These are phyloP conservation scores for Lumbricus terrestris DNA, from an alignment of 2,888 invertebrate genomes.

Conservation along the genomic window DNA sequence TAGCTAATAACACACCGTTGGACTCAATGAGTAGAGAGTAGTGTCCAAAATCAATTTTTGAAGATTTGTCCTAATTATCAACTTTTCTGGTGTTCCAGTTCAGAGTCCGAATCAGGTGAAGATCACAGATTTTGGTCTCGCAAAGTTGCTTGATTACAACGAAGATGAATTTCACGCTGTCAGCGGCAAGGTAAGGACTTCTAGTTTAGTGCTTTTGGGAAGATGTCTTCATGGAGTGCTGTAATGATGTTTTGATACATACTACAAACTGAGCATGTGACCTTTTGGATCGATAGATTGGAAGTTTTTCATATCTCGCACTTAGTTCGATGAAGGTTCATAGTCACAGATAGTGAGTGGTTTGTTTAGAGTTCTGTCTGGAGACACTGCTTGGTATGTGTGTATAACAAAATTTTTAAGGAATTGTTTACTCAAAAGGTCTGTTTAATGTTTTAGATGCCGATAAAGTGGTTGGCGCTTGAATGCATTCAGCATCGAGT, in stretches of 20 bases:
- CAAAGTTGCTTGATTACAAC: slow-evolving; percentile 89
- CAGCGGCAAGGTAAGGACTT: slow-evolving; percentile 72
- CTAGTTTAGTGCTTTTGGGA: background rate
- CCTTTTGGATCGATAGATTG: background rate
- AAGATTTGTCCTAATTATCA: no score
- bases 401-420: background rate
- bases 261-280: background rate
- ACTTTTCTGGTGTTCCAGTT: slow-evolving; percentile 61
- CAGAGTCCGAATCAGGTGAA: slow-evolving; percentile 76
- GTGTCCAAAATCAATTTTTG: background rate
- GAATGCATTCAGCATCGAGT: slow-evolving; percentile 94
- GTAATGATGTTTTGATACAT: background rate
- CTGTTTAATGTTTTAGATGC: slow-evolving; percentile 27
- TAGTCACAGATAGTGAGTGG: background rate
- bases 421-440: background rate
- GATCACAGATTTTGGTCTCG: slow-evolving; percentile 96
- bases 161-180: slow-evolving; percentile 95
- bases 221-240: background rate
- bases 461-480: slow-evolving; percentile 80
- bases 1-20: background rate
- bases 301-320: background rate
- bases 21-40: background rate
- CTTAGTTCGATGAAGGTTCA: background rate
- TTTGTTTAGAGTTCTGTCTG: background rate
- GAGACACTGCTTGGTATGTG: background rate